Evolutionary conservation across 2,888 invertebrate species (phyloP), one percentile per base, ranked within the genome.

Genomic region (Ceramica pisi): DNA sequence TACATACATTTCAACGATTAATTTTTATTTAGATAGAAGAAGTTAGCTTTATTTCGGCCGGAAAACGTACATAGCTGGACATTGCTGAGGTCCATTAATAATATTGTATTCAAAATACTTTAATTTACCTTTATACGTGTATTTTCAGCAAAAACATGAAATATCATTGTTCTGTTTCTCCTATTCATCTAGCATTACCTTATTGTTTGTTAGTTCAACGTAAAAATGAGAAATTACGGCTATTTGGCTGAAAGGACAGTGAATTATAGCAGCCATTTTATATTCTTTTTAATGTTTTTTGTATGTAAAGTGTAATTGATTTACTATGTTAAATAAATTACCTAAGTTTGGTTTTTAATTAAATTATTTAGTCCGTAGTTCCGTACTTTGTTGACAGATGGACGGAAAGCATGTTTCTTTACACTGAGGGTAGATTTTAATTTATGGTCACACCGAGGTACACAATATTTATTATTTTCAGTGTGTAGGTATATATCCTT

Each of bases 261-360:
- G 70, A 80, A 62, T 50, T 61, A 68, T 60, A 14, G 38, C 67
- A 16, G 6, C 38, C 53, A 59, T 77, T 71, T 61, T 48, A 35
- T 62, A 63, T 71, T 66, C 62, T 55, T 65, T 80, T 46, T 51
- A 59, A 68, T 71, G 61, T 68, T 59, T 82, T 73, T 69, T 68
- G 63, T 72, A 38, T 73, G 70, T 65, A 64, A 73, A 75, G 67
- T 63, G 9, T 65, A 67, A 70, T 72, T 75, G 75, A 85, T 80
- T 80, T 82, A 77, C 66, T 80, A 83, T 80, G 78, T 65, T 65
- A 84, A n/a, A n/a, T n/a, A n/a, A n/a, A 83, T 82, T 60, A 38
- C 21, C 60, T 38, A 57, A 78, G 62, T 78, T 56, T 71, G 35
- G 35, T 55, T 71, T 69, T 67, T 72, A 78, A 80, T 81, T 69